Evolutionary conservation across 2,888 invertebrate species (phyloP).

Genomic region (Gymnosoma rotundatum): DNA sequence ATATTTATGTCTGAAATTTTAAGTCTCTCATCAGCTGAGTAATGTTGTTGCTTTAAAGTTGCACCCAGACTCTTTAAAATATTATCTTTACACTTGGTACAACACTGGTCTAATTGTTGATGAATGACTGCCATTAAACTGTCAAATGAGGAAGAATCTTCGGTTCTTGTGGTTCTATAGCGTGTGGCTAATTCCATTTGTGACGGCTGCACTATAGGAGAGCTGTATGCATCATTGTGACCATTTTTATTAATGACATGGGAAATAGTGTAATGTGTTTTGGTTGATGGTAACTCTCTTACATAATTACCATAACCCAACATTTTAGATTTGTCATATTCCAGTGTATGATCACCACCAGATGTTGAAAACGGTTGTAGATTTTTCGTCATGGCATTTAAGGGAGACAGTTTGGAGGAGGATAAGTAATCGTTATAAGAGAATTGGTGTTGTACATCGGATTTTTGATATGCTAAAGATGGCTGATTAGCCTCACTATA

Average conservation of each 20-base stretch:
- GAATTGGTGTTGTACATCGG: not conserved
- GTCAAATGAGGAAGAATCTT: conserved; percentile 7
- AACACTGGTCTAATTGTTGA: conserved; percentile 71
- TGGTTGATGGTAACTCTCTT: not conserved
- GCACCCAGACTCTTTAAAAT: conserved; percentile 41
- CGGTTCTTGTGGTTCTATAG: not conserved
- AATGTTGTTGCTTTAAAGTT: conserved; percentile 5
- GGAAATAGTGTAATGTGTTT: not conserved
- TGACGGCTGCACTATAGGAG: not conserved
- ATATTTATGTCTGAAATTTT: conserved; percentile 10
- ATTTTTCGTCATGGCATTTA: conserved; percentile 40
- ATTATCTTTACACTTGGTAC: conserved; percentile 71
- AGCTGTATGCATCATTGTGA: not conserved
- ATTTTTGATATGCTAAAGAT: not conserved
- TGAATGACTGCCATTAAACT: conserved; percentile 35
- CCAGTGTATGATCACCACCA: not conserved
- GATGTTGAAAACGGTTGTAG: not conserved
- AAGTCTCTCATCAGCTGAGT: not conserved
- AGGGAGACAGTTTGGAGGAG: not conserved
- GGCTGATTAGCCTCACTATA: conserved; percentile 22
- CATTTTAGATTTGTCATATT: not conserved
- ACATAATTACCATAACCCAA: not conserved
- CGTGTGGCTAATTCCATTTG: not conserved
- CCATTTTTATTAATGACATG: conserved; percentile 2
- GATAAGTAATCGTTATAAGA: conserved; percentile 1